Conservation (phyloP, 2,888 invertebrate genomes). For the Trichopoda pennipes region DNA sequence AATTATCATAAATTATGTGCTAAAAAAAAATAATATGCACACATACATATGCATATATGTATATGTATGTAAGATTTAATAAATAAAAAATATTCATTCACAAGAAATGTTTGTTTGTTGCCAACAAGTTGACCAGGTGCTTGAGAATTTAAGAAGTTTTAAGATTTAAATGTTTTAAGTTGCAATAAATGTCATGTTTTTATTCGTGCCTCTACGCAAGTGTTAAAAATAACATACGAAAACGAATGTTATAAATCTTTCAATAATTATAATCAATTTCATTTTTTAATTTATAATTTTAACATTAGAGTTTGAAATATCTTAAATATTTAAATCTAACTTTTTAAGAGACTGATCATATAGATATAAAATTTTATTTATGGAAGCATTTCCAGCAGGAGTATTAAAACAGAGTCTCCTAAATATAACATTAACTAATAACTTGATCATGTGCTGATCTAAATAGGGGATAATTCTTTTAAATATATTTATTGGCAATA, state of each 20-base stretch:
- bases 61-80: not conserved
- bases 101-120: slow-evolving; percentile 41
- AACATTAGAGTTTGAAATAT: no score
- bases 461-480: no score
- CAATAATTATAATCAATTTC: not conserved
- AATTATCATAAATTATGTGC: slow-evolving; percentile 50
- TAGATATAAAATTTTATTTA: no score
- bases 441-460: no score
- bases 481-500: no score
- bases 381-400: no score
- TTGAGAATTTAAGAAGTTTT: slow-evolving; percentile 46
- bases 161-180: slow-evolving; percentile 26
- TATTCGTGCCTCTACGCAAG: slow-evolving; percentile 5
- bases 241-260: slow-evolving; percentile 35
- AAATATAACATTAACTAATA: no score
- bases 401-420: no score
- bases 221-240: slow-evolving; percentile 14
- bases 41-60: no score
- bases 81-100: slow-evolving; percentile 29
- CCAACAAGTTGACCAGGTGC: slow-evolving; percentile 57
- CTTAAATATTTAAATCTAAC: no score
- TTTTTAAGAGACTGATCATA: no score
- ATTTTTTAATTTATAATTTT: not conserved
- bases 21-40: not conserved
- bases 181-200: slow-evolving; percentile 43